phyloP scores from a whole-genome alignment of 2,888 invertebrate species.

The Notodonta dromedarius region DNA sequence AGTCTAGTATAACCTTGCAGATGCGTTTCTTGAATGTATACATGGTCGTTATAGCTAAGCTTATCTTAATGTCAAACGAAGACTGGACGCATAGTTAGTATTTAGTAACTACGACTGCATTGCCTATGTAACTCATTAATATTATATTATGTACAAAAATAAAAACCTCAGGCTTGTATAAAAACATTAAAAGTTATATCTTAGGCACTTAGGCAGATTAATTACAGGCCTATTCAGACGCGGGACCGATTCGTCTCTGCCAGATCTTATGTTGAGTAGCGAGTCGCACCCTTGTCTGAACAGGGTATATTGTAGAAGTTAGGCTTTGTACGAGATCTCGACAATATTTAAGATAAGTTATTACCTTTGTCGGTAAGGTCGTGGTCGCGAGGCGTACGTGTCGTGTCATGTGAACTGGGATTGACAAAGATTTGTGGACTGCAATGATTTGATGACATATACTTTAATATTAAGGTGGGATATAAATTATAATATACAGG shows the following conservation, averaged over 20 bases:
- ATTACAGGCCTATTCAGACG: neutral
- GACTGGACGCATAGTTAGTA: constrained; percentile 10
- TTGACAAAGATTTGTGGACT: constrained; percentile 2
- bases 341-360: neutral
- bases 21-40: too few relatives aligned
- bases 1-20: too few relatives aligned
- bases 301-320: neutral
- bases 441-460: neutral
- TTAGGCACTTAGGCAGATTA: constrained; percentile 4
- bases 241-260: too few relatives aligned
- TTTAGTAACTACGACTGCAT: constrained; percentile 2
- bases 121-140: constrained; percentile 12
- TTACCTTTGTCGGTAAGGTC: neutral
- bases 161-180: constrained; percentile 26
- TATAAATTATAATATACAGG: neutral
- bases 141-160: constrained; percentile 21
- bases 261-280: too few relatives aligned
- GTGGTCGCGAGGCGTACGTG: neutral
- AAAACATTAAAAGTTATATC: constrained; percentile 7
- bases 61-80: constrained; percentile 5
- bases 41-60: too few relatives aligned
- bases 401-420: neutral
- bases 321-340: constrained; percentile 11
- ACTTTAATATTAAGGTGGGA: too few relatives aligned
- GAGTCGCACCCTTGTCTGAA: too few relatives aligned